Evolutionary conservation across 92 coral and sea anemone species (phyloP).

Genomic region (Heliopora coerulea): DNA sequence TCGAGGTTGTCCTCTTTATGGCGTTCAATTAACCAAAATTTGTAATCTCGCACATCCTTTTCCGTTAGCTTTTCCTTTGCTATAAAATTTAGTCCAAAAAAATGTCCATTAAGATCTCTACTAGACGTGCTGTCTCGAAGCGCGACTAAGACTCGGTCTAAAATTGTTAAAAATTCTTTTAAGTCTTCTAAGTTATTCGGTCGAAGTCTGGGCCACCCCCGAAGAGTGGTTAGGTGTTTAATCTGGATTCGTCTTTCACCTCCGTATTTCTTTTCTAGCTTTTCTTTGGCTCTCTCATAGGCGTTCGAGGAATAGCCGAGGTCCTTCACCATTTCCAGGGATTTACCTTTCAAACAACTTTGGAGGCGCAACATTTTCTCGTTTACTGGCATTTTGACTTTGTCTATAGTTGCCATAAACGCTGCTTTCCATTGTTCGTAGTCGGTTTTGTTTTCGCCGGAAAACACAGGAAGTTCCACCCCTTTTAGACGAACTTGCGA

Average conservation of each 20-base stretch:
- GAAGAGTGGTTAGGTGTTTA: conserved; percentile 7
- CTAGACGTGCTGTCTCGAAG: neutral
- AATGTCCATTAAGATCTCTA: conserved; percentile 21
- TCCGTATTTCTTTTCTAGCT: neutral
- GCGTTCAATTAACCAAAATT: conserved; percentile 31
- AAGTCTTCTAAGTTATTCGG: neutral
- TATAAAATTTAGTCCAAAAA: conserved; percentile 38
- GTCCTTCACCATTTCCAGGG: neutral
- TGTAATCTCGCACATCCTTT: conserved; percentile 29
- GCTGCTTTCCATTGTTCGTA: conserved; percentile 30
- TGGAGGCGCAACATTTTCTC: conserved; percentile 7
- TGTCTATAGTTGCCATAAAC: conserved; percentile 2
- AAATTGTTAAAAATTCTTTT: conserved; percentile 1
- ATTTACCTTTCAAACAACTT: neutral
- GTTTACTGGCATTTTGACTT: neutral
- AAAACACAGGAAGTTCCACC: neutral
- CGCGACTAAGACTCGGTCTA: conserved; percentile 6
- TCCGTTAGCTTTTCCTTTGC: conserved; percentile 47
- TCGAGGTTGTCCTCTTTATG: conserved; percentile 12
- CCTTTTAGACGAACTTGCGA: neutral
- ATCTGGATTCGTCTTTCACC: conserved; percentile 2
- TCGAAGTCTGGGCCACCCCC: neutral
- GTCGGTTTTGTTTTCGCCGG: neutral
- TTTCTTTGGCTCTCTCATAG: no score
- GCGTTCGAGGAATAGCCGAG: conserved; percentile 6